Evolutionary conservation across 1,140 invertebrate genomes (phyloP).

Genomic region (Drosophila sucinea): DNA sequence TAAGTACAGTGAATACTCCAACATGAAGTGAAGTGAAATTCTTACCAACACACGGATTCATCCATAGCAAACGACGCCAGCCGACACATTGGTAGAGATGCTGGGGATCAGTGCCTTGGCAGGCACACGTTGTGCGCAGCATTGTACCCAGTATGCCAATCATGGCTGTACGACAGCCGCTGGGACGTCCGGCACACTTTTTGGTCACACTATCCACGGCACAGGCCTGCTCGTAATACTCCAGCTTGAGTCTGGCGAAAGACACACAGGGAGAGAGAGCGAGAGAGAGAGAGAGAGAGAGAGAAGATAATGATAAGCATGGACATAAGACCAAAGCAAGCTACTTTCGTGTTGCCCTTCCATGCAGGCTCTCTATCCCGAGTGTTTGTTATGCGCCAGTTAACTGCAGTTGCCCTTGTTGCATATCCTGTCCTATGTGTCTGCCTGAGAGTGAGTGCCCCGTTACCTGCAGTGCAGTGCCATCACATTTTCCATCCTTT

Average conservation of each 20-base stretch:
- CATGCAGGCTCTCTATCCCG: slow-evolving; percentile 15
- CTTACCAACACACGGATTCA: slow-evolving; percentile 96
- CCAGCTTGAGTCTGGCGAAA: slow-evolving; percentile 87
- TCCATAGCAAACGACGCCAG: slow-evolving; percentile 95
- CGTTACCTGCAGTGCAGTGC: slow-evolving; percentile 60
- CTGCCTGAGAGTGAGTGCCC: slow-evolving; percentile 51
- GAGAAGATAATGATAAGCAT: slow-evolving; percentile 38
- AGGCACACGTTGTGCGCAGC: slow-evolving; percentile 91
- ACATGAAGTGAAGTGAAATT: not conserved
- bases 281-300: not conserved
- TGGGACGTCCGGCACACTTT: slow-evolving; percentile 92
- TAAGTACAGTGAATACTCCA: slow-evolving; percentile 5
- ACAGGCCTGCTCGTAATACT: slow-evolving; percentile 94
- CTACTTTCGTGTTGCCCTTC: slow-evolving; percentile 10
- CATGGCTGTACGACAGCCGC: slow-evolving; percentile 91
- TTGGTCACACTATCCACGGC: slow-evolving; percentile 94
- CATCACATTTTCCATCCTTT: slow-evolving; percentile 10
- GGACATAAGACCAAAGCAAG: slow-evolving; percentile 36
- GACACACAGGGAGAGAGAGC: not conserved
- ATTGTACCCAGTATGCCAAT: slow-evolving; percentile 93
- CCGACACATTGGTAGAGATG: slow-evolving; percentile 93
- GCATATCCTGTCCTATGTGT: slow-evolving; percentile 18
- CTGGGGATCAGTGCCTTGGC: slow-evolving; percentile 91
- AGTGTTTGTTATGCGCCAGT: slow-evolving; percentile 47
- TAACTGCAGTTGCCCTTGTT: slow-evolving; percentile 48